Evolutionary conservation across 2,888 invertebrate genomes (phyloP), one percentile per base, ranked within the genome.

Genomic region (Xanthorhoe designata): DNA sequence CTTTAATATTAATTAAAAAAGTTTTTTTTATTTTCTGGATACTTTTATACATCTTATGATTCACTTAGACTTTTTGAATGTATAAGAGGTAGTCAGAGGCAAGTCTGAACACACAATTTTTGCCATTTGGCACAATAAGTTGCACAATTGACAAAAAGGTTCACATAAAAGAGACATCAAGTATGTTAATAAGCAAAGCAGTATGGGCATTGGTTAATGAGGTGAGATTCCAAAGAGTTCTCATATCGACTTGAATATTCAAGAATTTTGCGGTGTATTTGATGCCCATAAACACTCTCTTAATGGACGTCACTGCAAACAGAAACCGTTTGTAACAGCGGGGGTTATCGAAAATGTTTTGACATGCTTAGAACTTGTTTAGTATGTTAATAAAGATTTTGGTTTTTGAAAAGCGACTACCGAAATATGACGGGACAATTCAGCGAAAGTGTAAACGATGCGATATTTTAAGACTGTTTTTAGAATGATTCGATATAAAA

Each of bases 281-380:
- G 52, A 52, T 52, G 52, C 13, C n/a, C 52, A 24, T 47, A 47
- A 47, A 47, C 47, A 47, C 47, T 17, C 47, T 47, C 47, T 47
- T 47, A 17, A 17, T 42, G 42, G 42, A 15, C 17, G 15, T 15
- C 17, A 47, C 17, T 17, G 15, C 47, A 8, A 47, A 17, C 17
- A 29, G 24, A 56, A 47, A 45, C 56, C 56, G 56, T 56, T 56
- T 15, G 10, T 45, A 45, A 10, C 56, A 56, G 56, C 29, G 24
- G 56, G 56, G 56, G 56, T 56, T 45, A 45, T 47, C 45, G 15
- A 45, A 17, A 59, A 50, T 50, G n/a, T 59, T 51, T 59, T 58
- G 35, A 58, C 35, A 50, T 58, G 49, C 18, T 50, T 50, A 56
- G 13, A 50, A 59, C 60, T 42, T 53, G 53, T 61, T 61, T 17